Conservation (phyloP, 1,140 invertebrate species). For the Caenorhabditis inopinata region DNA sequence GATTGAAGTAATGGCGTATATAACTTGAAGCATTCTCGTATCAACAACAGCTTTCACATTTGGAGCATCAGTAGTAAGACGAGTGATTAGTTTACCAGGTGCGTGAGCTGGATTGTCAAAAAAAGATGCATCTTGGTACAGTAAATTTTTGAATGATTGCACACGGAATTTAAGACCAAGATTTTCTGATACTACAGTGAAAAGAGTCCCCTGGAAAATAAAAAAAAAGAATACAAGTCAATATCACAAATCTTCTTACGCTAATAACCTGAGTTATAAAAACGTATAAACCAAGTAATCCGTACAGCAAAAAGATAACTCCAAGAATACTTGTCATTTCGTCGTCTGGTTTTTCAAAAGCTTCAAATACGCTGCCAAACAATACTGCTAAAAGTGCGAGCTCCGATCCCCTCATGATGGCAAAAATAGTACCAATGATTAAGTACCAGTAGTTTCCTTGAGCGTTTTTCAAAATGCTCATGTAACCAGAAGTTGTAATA, state of each 20-base stretch:
- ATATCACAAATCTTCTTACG: neutral
- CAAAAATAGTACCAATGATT: conserved; percentile 22
- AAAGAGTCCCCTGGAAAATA: conserved; percentile 41
- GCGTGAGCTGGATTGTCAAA: conserved; percentile 69
- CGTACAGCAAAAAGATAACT: conserved; percentile 33
- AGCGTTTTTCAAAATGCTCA: conserved; percentile 45
- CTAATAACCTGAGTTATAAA: conserved; percentile 42
- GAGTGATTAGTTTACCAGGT: conserved; percentile 68
- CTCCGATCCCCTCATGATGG: conserved; percentile 42
- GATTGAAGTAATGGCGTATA: conserved; percentile 67
- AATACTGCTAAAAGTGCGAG: conserved; percentile 42
- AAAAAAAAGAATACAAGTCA: neutral
- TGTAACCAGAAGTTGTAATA: conserved; percentile 39
- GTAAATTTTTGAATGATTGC: conserved; percentile 67
- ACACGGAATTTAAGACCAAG: conserved; percentile 48
- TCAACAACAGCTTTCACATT: conserved; percentile 67
- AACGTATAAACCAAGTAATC: conserved; percentile 34
- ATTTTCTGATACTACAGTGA: conserved; percentile 45
- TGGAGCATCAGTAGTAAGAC: conserved; percentile 69
- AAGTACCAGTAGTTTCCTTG: conserved; percentile 46
- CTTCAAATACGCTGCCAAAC: conserved; percentile 39
- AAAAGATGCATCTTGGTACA: conserved; percentile 68
- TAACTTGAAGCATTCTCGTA: conserved; percentile 46
- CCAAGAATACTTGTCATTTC: neutral
- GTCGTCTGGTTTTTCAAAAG: conserved; percentile 40